A percentile compares a stretch with the other conserved stretches of the same genome.
Evolutionary conservation across 2,113 vertebrate genomes (phyloP).

Genomic region (Pipa parva): DNA sequence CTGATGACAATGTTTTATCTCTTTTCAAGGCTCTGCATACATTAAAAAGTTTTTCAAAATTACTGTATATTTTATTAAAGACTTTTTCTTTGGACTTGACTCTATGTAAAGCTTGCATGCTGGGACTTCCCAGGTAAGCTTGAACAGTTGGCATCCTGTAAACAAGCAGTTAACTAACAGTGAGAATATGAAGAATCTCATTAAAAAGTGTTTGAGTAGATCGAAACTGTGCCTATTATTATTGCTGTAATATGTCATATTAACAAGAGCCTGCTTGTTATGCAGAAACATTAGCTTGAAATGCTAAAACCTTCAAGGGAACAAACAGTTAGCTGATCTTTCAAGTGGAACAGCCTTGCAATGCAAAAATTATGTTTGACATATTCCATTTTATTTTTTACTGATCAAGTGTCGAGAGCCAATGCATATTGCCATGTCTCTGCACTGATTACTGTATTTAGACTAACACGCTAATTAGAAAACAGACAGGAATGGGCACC

Average conservation of each 20-base stretch:
- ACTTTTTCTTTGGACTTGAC: no score
- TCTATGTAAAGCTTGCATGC: background rate
- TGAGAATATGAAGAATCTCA: conserved; percentile 10
- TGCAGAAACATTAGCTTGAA: conserved; percentile 29
- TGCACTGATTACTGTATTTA: conserved; percentile 8
- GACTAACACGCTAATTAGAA: conserved; percentile 19
- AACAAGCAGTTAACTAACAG: conserved; percentile 11
- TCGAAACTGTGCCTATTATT: conserved; percentile 25
- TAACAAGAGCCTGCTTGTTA: conserved; percentile 29
- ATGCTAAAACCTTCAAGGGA: conserved; percentile 12
- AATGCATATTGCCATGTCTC: conserved; percentile 8
- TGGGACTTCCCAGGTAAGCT: background rate
- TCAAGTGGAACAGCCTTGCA: conserved; percentile 12
- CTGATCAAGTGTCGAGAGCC: conserved; percentile 9
- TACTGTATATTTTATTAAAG: no score
- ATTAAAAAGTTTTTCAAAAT: no score
- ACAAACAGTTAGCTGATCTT: conserved; percentile 18
- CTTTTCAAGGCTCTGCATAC: no score
- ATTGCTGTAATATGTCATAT: conserved; percentile 32
- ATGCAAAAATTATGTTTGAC: conserved; percentile 30
- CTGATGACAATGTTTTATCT: no score
- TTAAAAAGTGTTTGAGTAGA: conserved; percentile 24
- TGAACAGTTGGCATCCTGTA: conserved; percentile 16
- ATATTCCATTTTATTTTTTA: conserved; percentile 13
- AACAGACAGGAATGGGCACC: conserved; percentile 6